Evolutionary conservation across 2,113 vertebrate species (phyloP), one percentile per base, ranked within the genome.

Genomic region (Heteronetta atricapilla): DNA sequence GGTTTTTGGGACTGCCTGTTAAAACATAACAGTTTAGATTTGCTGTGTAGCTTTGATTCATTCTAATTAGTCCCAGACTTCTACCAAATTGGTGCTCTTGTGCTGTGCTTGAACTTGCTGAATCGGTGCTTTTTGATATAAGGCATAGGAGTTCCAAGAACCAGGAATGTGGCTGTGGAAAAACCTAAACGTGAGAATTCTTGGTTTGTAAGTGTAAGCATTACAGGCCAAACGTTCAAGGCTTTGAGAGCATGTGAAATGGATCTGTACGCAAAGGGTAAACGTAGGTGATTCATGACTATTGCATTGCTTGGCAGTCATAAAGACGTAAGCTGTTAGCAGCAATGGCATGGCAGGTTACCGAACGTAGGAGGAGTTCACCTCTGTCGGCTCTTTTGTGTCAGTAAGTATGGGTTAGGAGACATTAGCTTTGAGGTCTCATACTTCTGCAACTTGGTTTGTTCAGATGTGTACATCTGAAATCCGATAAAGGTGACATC

Each of bases 101-200:
- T 92, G 97, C 97, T 95, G 95, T 88, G 90, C 95, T 96, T 86
- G 94, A 95, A 82, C 83, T 90, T 4, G 74, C 92, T 96, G 91
- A 90, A 77, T 97, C 46, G 75, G 82, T 95, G 74, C 76, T 89
- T 94, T 89, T 82, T 58, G 89, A 89, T 95, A 86, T 15, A 60
- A 96, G 96, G 97, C 94, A 94, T 95, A 93, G 95, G 97, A 97
- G 96, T 96, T 94, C 97, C 98, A 97, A 96, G 94, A 97, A 97
- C 96, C 96, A 93, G 96, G 97, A 97, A 97, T 69, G 97, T 92
- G 95, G 94, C 82, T 11, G 64, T 94, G 97, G 95, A 81, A 40
- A 88, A 96, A 91, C 8, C 86, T 21, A 63, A 86, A 10, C 6
- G 88, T 92, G 93, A 94, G 97, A 96, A 94, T 94, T 94, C 92